Conservation (phyloP, 64 coral and sea anemone genomes). For the Montipora foliosa region DNA sequence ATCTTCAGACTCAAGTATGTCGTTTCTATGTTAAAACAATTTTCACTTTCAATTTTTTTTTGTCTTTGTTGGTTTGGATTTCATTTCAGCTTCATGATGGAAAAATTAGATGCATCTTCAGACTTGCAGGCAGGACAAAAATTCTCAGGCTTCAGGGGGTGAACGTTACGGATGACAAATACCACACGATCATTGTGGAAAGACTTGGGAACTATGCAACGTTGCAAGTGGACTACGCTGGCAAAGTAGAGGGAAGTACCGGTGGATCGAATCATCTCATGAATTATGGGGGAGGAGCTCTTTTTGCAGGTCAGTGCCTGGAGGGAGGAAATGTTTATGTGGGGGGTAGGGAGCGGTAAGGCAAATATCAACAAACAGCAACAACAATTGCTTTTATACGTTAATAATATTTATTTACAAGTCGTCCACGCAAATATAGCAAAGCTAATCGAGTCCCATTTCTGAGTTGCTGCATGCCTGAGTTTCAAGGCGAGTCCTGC, state of each 20-base stretch:
- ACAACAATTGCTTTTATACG: no score
- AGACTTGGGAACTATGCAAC: slow-evolving; percentile 76
- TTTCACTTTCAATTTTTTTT: not conserved
- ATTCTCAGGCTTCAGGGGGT: slow-evolving; percentile 53
- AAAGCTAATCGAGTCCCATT: no score
- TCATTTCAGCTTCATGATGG: slow-evolving; percentile 68
- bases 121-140: slow-evolving; percentile 80
- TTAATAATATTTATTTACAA: no score
- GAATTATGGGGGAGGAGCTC: slow-evolving; percentile 75
- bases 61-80: not conserved
- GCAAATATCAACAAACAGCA: no score
- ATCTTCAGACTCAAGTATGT: no score
- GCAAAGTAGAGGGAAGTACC: slow-evolving; percentile 67
- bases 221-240: slow-evolving; percentile 72
- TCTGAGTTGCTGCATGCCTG: no score
- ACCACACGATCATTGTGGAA: slow-evolving; percentile 69
- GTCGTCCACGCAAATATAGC: no score
- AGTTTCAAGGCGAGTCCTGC: no score
- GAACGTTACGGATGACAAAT: slow-evolving; percentile 70
- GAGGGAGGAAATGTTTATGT: not conserved
- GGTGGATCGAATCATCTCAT: slow-evolving; percentile 71
- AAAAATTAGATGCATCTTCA: slow-evolving; percentile 65
- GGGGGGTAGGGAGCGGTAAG: no score
- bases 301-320: slow-evolving; percentile 54
- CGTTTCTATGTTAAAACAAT: no score